Conservation (phyloP, 2,797 vertebrate genomes). For the Centroberyx gerrardi region DNA sequence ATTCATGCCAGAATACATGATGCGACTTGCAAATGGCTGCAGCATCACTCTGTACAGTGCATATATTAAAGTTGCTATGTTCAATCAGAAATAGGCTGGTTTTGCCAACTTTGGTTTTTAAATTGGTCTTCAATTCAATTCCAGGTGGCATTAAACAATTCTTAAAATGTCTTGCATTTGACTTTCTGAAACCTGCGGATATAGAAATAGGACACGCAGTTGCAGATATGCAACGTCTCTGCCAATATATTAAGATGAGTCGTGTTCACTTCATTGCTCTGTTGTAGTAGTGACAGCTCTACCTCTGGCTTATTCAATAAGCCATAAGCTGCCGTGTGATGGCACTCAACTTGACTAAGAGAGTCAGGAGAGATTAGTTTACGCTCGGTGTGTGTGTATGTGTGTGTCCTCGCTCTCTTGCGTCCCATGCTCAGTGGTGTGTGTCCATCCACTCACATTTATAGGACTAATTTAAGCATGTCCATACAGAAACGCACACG, state of each 20-base stretch:
- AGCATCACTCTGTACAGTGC: too few relatives aligned
- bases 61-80: too few relatives aligned
- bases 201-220: too few relatives aligned
- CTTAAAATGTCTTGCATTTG: too few relatives aligned
- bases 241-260: neutral
- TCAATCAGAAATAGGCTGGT: too few relatives aligned
- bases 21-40: too few relatives aligned
- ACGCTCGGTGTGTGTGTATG: constrained; percentile 16
- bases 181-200: too few relatives aligned
- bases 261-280: neutral
- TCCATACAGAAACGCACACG: neutral
- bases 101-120: too few relatives aligned
- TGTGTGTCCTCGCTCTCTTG: constrained; percentile 12
- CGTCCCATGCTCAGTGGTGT: constrained; percentile 47
- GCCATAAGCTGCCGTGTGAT: constrained; percentile 32
- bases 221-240: too few relatives aligned
- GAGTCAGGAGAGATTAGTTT: constrained; percentile 55
- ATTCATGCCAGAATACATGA: too few relatives aligned
- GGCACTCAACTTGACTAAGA: constrained; percentile 7
- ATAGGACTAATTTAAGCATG: constrained; percentile 41
- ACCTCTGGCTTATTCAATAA: constrained; percentile 41
- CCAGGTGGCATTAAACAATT: too few relatives aligned
- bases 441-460: constrained; percentile 34
- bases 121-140: too few relatives aligned
- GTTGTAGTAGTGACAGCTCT: neutral